Evolutionary conservation across 2,888 invertebrate genomes (phyloP).

Genomic region (Ennomos erosarius): DNA sequence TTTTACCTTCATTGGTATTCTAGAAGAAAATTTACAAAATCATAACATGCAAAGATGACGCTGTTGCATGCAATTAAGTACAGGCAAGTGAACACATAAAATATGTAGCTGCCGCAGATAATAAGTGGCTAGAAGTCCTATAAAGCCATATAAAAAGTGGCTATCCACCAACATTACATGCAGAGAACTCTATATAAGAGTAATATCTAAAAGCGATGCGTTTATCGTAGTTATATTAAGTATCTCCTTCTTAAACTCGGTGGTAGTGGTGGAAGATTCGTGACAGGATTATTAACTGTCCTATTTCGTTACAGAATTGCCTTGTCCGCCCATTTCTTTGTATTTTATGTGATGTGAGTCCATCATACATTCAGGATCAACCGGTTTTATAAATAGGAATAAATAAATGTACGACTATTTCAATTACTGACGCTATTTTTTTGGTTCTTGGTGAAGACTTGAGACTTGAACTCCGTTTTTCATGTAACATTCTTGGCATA

Average conservation of each 20-base stretch:
- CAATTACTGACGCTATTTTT: conserved; percentile 7
- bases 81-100: conserved; percentile 2
- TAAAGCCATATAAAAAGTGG: conserved; percentile 3
- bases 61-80: conserved; percentile 19
- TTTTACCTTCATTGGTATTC: neutral
- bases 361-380: neutral
- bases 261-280: conserved; percentile 7
- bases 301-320: conserved; percentile 18
- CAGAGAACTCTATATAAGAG: neutral
- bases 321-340: conserved; percentile 9
- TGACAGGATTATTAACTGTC: conserved; percentile 23
- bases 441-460: conserved; percentile 7
- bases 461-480: conserved; percentile 2
- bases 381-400: neutral
- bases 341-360: conserved; percentile 5
- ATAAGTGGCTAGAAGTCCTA: conserved; percentile 13
- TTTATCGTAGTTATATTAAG: conserved; percentile 6
- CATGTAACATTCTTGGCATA: conserved; percentile 5
- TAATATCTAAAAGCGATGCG: conserved; percentile 1
- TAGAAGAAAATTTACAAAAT: conserved; percentile 1
- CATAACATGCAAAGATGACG: conserved; percentile 12
- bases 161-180: conserved; percentile 12
- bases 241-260: conserved; percentile 11
- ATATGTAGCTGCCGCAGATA: conserved; percentile 11
- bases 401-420: conserved; percentile 10